These are phyloP conservation scores for Perizoma affinitatum DNA, from an alignment of 2,888 invertebrate species.

Conservation along the genomic window DNA sequence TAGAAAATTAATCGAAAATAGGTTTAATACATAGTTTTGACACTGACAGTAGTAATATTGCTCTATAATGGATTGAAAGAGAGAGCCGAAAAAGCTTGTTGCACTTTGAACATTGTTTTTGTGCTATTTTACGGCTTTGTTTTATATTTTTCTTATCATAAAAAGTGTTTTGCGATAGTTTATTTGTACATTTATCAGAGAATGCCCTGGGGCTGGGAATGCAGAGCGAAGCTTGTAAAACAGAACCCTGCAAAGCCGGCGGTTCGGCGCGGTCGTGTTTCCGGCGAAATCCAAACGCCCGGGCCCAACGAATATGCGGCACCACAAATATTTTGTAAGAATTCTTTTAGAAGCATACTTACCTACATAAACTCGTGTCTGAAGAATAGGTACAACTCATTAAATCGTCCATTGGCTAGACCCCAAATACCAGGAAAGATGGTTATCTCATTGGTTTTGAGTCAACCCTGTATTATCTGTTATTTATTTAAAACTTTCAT, in stretches of 20 bases:
- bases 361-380: neutral
- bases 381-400: too few relatives aligned
- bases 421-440: too few relatives aligned
- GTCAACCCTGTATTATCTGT: too few relatives aligned
- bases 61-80: neutral
- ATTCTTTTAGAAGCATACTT: neutral
- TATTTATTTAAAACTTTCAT: too few relatives aligned
- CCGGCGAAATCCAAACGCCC: slow-evolving; percentile 44
- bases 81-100: too few relatives aligned
- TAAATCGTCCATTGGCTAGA: too few relatives aligned
- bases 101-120: too few relatives aligned
- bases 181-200: slow-evolving; percentile 2
- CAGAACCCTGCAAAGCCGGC: slow-evolving; percentile 61
- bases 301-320: slow-evolving; percentile 60
- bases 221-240: slow-evolving; percentile 61
- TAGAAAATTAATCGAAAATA: too few relatives aligned
- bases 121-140: too few relatives aligned
- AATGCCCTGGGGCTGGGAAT: slow-evolving; percentile 73
- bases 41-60: slow-evolving; percentile 3
- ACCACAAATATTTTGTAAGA: slow-evolving; percentile 63
- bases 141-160: neutral
- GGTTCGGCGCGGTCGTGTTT: slow-evolving; percentile 40
- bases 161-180: neutral
- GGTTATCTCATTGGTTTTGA: too few relatives aligned
- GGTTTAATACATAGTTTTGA: neutral